Percentiles rank a stretch among this genome's conserved stretches.
These are phyloP conservation scores for Tridacna gigas DNA, from an alignment of 2,888 invertebrate genomes.

Conservation along the genomic window DNA sequence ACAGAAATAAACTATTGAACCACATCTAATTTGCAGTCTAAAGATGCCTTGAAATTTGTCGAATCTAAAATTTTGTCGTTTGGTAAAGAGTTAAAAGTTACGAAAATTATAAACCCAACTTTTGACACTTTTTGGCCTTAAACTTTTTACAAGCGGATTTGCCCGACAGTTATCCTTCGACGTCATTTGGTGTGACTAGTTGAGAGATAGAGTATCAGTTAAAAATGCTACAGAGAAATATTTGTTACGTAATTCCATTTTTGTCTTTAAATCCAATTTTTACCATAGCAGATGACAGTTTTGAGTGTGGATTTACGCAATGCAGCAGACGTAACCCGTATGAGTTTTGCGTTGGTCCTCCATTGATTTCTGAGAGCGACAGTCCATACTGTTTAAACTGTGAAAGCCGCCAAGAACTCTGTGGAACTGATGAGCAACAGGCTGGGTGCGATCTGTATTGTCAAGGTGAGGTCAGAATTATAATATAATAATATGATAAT, in stretches of 20 bases:
- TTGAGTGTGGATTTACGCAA: background rate
- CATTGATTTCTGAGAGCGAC: background rate
- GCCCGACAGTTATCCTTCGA: no score
- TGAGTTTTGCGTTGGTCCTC: background rate
- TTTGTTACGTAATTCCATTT: background rate
- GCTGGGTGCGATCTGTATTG: constrained; percentile 2
- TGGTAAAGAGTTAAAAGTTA: background rate
- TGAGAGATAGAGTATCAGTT: no score
- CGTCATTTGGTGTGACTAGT: no score
- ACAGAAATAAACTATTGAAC: no score
- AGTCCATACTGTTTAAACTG: constrained; percentile 3
- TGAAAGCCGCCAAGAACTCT: background rate
- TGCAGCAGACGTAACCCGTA: background rate
- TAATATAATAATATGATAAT: no score
- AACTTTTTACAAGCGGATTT: no score
- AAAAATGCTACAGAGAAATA: no score
- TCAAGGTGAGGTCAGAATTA: background rate
- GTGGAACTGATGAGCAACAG: background rate
- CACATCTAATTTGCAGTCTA: no score
- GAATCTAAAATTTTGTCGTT: background rate
- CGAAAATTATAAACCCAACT: no score
- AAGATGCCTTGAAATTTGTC: background rate
- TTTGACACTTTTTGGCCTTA: no score
- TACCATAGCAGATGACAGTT: background rate
- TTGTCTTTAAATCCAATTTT: background rate